A percentile compares a stretch with the other conserved stretches of the same genome.
Evolutionary conservation across 2,797 vertebrate species (phyloP).

Genomic region (Cynodonichthys magdalenae): DNA sequence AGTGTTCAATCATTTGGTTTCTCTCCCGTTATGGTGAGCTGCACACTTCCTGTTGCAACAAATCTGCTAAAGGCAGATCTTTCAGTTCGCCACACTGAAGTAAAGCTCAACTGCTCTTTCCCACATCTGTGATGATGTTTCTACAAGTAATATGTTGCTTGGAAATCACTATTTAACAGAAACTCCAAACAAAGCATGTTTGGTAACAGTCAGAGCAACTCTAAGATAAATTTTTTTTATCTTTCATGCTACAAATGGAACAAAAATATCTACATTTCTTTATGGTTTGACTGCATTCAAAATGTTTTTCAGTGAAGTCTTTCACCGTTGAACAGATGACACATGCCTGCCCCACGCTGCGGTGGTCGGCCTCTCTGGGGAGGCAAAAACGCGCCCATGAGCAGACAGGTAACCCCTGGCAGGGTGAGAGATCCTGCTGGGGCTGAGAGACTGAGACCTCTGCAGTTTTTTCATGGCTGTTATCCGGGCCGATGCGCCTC

Average conservation of each 20-base stretch:
- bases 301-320: neutral
- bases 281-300: neutral
- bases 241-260: neutral
- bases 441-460: conserved; percentile 74
- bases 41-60: conserved; percentile 45
- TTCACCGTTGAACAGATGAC: conserved; percentile 28
- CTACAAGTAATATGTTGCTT: neutral
- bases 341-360: conserved; percentile 50
- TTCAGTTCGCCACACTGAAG: neutral
- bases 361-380: conserved; percentile 48
- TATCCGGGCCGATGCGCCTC: conserved; percentile 11
- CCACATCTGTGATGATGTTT: neutral
- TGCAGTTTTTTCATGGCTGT: conserved; percentile 47
- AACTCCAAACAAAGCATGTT: neutral
- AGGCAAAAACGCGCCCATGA: conserved; percentile 53
- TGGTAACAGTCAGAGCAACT: neutral
- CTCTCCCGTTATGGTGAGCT: neutral
- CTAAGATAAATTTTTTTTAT: too few species aligned
- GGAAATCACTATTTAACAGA: neutral
- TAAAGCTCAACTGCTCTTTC: conserved; percentile 6
- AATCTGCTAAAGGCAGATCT: conserved; percentile 2
- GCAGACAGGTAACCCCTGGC: conserved; percentile 44
- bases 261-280: neutral
- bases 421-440: conserved; percentile 60
- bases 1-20: neutral